A percentile compares a stretch with the other conserved stretches of the same genome.
phyloP scores from a whole-genome alignment of 23 tunicate genomes.

The Ciona savignyi region DNA sequence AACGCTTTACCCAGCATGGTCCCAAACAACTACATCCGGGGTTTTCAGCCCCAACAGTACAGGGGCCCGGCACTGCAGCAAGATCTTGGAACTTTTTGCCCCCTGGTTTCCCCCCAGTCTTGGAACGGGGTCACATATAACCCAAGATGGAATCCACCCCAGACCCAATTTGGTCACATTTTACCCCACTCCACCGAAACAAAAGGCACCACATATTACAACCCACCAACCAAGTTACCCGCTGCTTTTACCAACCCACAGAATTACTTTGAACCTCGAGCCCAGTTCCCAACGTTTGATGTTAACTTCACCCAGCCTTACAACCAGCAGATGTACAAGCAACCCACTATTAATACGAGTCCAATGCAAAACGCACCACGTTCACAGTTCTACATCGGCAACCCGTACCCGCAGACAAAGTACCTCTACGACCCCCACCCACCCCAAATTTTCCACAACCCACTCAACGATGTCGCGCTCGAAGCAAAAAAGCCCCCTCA shows the following conservation, averaged over 20 bases:
- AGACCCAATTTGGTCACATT: neutral
- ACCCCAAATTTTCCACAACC: constrained; percentile 28
- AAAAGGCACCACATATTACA: neutral
- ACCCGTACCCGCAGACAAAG: neutral
- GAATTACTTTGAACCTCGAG: neutral
- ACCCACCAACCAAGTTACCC: neutral
- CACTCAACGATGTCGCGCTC: constrained; percentile 3
- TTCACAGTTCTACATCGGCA: constrained; percentile 19
- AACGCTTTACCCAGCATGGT: neutral
- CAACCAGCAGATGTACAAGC: neutral
- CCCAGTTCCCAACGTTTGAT: neutral
- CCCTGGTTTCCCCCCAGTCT: neutral
- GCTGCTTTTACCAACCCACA: neutral
- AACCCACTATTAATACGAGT: neutral
- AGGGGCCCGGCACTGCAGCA: neutral
- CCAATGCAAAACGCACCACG: neutral
- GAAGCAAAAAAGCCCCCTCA: neutral
- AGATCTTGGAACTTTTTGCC: neutral
- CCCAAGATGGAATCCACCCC: neutral
- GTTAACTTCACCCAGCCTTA: neutral
- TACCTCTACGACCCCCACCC: constrained; percentile 3
- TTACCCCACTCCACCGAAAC: neutral
- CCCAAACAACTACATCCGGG: neutral
- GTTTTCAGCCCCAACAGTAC: neutral
- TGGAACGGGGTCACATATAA: neutral